These are phyloP conservation scores for Sebastes minor DNA, from an alignment of 2,797 vertebrate genomes.

Conservation along the genomic window DNA sequence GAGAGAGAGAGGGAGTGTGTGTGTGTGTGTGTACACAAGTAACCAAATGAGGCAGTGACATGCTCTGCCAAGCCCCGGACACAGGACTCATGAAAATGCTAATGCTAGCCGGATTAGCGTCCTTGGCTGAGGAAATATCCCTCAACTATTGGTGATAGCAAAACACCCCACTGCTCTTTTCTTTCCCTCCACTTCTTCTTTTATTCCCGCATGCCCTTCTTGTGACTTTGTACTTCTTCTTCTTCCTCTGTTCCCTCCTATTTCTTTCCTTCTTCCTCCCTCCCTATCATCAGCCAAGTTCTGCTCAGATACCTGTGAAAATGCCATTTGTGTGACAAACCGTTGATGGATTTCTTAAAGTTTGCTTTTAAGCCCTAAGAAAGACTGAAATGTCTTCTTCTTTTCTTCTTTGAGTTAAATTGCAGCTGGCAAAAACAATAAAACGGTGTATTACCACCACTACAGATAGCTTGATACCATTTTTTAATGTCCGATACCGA, in stretches of 20 bases:
- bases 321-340: background rate
- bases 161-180: constrained; percentile 61
- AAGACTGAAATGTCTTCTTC: background rate
- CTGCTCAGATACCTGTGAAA: background rate
- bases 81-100: constrained; percentile 84
- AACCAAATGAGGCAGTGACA: constrained; percentile 81
- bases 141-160: constrained; percentile 64
- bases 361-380: background rate
- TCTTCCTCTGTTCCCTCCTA: background rate
- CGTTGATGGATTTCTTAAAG: background rate
- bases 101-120: constrained; percentile 80
- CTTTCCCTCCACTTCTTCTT: constrained; percentile 28
- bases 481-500: too few species aligned
- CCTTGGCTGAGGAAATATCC: constrained; percentile 69
- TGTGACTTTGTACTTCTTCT: constrained; percentile 39
- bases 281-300: background rate
- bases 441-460: background rate
- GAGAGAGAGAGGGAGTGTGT: background rate
- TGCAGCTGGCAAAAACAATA: background rate
- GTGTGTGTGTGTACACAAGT: constrained; percentile 44
- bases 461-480: fast-evolving
- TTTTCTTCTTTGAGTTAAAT: background rate
- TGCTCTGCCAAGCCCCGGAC: constrained; percentile 78
- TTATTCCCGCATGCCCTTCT: constrained; percentile 23
- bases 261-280: background rate